A percentile compares a stretch with the other conserved stretches of the same genome.
Evolutionary conservation across 2,888 invertebrate genomes (phyloP).

Genomic region (Atrina japonica): DNA sequence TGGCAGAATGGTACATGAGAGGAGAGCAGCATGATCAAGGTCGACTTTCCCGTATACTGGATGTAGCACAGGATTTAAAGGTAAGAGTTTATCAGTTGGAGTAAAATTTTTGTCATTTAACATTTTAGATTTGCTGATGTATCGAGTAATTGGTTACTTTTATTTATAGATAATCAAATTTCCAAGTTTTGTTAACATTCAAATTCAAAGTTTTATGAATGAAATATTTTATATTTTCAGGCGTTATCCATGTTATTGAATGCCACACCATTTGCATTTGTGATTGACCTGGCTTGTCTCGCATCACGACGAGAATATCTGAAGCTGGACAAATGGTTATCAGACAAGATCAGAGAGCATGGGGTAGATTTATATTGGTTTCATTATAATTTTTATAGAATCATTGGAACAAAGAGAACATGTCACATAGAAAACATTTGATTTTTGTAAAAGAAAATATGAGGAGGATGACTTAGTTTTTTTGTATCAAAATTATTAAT

Average conservation of each 20-base stretch:
- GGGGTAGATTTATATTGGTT: slow-evolving; percentile 85
- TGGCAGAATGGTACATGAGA: slow-evolving; percentile 98
- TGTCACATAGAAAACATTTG: no score
- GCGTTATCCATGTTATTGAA: slow-evolving; percentile 95
- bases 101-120: neutral
- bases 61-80: slow-evolving; percentile 95
- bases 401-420: no score
- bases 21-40: slow-evolving; percentile 93
- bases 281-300: slow-evolving; percentile 98
- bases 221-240: slow-evolving; percentile 83
- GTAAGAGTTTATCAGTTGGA: slow-evolving; percentile 69
- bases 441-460: no score
- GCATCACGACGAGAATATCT: slow-evolving; percentile 98
- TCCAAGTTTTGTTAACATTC: neutral
- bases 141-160: no score
- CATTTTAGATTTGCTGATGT: no score
- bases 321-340: slow-evolving; percentile 98
- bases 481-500: no score
- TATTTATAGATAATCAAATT: no score
- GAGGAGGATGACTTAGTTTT: no score
- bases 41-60: slow-evolving; percentile 94
- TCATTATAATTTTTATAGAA: no score
- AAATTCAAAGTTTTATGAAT: no score
- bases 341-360: slow-evolving; percentile 97
- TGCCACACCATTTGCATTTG: slow-evolving; percentile 89